Evolutionary conservation across 2,888 invertebrate species (phyloP), one percentile per base, ranked within the genome.

Genomic region (Oxyteleia sp.): DNA sequence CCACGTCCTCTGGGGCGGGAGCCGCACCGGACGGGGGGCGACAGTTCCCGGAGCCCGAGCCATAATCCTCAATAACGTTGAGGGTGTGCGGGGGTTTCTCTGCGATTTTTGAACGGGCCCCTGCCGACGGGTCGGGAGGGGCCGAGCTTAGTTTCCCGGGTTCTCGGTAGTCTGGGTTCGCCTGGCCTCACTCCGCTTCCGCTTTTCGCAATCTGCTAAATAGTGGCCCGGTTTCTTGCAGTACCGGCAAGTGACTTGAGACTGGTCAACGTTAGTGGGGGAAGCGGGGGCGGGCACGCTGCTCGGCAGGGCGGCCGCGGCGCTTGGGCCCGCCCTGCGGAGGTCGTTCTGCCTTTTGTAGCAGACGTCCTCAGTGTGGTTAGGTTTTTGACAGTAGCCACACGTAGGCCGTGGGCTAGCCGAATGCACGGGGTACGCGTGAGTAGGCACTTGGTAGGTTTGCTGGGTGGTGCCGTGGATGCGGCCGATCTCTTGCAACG

Each of bases 141-240:
- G 51, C 66, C 8, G 15, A 20, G 8, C 2, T 51, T 66, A 66
- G 66, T 66, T 64, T 64, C 49, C 64, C 64, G 3, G n/a, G n/a
- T n/a, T n/a, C n/a, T 15, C 16, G 8, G 35, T 3, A 35, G 35
- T 15, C 11, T 43, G 35, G 16, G 55, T 7, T 2, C 41, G 61
- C 13, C 45, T 10, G 0, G 5, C 35, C 5, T 61, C 45, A 4
- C 10, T 2, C 8, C 18, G 43, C 35, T 35, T 47, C 1, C 26
- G 11, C 11, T 13, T n/a, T 7, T 38, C 49, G 35, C 66, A 66
- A 15, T 66, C 66, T 3, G n/a, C 7, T 4, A 66, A 51, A 4
- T 13, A 2, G 38, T 66, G 66, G 1, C 51, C 66, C 0, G 15
- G 1, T 2, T 20, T 13, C 3, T 15, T 11, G 11, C 66, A 66